A percentile compares a stretch with the other conserved stretches of the same genome.
These are phyloP conservation scores for Pasiphila rectangulata DNA, from an alignment of 2,888 invertebrate species.

Conservation along the genomic window DNA sequence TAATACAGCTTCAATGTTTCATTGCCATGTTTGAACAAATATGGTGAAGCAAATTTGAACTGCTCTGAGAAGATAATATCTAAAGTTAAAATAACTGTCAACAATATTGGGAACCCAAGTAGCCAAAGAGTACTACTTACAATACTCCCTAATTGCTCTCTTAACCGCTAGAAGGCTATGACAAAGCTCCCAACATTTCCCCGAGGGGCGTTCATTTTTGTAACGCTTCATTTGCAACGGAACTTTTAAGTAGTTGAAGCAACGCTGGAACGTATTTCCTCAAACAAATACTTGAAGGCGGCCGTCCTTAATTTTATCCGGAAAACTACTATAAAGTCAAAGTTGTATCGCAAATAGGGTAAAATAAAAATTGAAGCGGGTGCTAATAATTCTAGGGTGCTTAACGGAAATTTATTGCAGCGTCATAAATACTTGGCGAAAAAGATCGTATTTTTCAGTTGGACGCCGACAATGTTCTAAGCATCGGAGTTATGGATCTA, in stretches of 20 bases:
- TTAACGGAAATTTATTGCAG: constrained; percentile 28
- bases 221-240: constrained; percentile 69
- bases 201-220: constrained; percentile 59
- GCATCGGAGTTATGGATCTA: constrained; percentile 59
- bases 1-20: neutral
- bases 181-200: constrained; percentile 39
- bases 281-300: constrained; percentile 56
- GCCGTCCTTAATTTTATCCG: constrained; percentile 38
- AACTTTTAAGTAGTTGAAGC: constrained; percentile 67
- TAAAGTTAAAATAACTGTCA: too few species aligned
- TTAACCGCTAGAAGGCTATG: constrained; percentile 36
- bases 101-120: too few species aligned
- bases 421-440: constrained; percentile 48
- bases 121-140: neutral
- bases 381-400: constrained; percentile 19
- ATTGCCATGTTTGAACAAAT: too few species aligned
- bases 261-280: constrained; percentile 53
- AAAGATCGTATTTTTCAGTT: constrained; percentile 57
- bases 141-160: constrained; percentile 27
- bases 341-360: constrained; percentile 39
- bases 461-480: constrained; percentile 57
- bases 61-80: too few species aligned
- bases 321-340: constrained; percentile 45
- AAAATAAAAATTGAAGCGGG: constrained; percentile 23
- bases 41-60: too few species aligned